These are phyloP conservation scores for Limnephilus marmoratus DNA, from an alignment of 2,888 invertebrate species.

Conservation along the genomic window DNA sequence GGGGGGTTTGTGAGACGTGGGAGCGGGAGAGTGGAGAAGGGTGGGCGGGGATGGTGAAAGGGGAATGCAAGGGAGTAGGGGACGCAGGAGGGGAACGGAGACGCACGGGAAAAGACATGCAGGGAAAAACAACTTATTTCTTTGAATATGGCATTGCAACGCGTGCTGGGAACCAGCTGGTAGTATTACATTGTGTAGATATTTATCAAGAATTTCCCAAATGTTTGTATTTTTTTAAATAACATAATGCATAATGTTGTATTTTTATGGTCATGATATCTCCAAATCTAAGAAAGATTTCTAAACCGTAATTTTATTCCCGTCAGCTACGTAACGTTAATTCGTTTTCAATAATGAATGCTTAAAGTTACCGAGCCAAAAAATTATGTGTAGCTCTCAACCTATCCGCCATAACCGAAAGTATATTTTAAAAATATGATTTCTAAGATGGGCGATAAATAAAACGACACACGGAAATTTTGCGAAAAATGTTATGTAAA, in stretches of 20 bases:
- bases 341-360: conserved; percentile 17
- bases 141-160: too few species aligned
- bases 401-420: conserved; percentile 27
- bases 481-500: not conserved
- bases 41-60: too few species aligned
- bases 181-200: too few species aligned
- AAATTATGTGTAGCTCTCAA: conserved; percentile 22
- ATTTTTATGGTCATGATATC: not conserved
- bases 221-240: not conserved
- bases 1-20: too few species aligned
- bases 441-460: not conserved
- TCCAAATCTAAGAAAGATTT: not conserved
- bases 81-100: too few species aligned
- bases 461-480: not conserved
- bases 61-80: too few species aligned
- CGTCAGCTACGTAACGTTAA: not conserved
- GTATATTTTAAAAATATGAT: not conserved
- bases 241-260: not conserved
- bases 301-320: not conserved
- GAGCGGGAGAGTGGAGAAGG: too few species aligned
- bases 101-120: too few species aligned
- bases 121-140: too few species aligned
- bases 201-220: not conserved
- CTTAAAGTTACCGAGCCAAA: not conserved
- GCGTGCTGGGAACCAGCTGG: too few species aligned